These are phyloP conservation scores for Chymomyza fuscimana DNA, from an alignment of 2,888 invertebrate genomes.

Conservation along the genomic window DNA sequence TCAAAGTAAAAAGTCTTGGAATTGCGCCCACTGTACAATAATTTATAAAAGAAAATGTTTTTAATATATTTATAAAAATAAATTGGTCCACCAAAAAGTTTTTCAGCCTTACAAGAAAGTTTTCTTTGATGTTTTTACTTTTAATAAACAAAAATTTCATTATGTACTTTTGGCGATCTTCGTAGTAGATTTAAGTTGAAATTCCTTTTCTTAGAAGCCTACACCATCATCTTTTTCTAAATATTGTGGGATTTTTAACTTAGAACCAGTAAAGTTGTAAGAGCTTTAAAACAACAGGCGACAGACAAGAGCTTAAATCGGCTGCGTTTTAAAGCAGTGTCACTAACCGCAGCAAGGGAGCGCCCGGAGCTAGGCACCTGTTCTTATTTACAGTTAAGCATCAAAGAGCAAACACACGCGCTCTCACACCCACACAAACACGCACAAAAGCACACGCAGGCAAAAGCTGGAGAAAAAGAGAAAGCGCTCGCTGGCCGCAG, in stretches of 20 bases:
- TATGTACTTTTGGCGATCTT: too few relatives aligned
- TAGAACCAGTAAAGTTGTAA: not conserved
- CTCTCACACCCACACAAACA: constrained; percentile 3
- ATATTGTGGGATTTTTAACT: not conserved
- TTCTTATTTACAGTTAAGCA: constrained; percentile 31
- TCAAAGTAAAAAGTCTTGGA: too few relatives aligned
- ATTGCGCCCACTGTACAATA: too few relatives aligned
- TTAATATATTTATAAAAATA: too few relatives aligned
- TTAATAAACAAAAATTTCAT: too few relatives aligned
- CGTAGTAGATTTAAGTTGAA: too few relatives aligned
- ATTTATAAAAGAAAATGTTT: too few relatives aligned
- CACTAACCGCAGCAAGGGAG: not conserved
- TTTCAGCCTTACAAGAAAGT: too few relatives aligned
- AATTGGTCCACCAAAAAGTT: too few relatives aligned
- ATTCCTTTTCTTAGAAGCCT: too few relatives aligned
- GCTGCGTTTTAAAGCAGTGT: not conserved
- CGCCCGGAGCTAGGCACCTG: constrained; percentile 15
- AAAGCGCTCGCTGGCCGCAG: constrained; percentile 5
- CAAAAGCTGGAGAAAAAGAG: not conserved
- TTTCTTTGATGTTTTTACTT: too few relatives aligned
- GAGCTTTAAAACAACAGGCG: not conserved
- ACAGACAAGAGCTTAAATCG: not conserved
- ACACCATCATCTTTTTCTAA: not conserved
- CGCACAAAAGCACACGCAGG: not conserved
- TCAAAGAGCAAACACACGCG: constrained; percentile 19